These are phyloP conservation scores for Pentamera pediparva DNA, from an alignment of 53 echinoderm and acorn worm genomes.

Conservation along the genomic window DNA sequence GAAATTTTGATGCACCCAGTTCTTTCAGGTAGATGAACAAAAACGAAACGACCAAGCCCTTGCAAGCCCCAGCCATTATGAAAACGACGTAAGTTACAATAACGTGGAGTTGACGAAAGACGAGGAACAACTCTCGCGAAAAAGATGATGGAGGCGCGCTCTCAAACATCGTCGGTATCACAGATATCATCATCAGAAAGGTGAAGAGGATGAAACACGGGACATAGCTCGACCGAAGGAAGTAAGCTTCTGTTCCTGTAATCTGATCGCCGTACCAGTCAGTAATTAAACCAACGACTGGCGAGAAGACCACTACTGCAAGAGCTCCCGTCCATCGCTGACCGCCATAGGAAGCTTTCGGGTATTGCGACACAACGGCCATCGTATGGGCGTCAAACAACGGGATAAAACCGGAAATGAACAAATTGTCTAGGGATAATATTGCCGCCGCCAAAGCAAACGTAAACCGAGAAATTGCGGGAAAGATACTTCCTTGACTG, in stretches of 20 bases:
- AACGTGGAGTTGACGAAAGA: conserved; percentile 3
- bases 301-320: neutral
- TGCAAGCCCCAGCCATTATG: conserved; percentile 12
- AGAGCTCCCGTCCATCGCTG: conserved; percentile 22
- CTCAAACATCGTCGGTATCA: neutral
- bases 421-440: neutral
- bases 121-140: neutral
- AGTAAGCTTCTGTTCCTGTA: neutral
- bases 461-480: neutral
- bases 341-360: neutral
- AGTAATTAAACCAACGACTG: neutral
- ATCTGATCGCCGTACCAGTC: conserved; percentile 6
- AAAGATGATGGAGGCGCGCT: conserved; percentile 8
- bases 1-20: conserved; percentile 24
- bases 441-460: neutral
- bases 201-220: neutral
- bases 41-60: conserved; percentile 16
- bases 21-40: conserved; percentile 36
- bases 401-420: neutral
- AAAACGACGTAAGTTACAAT: neutral
- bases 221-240: conserved; percentile 9
- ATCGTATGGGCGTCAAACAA: conserved; percentile 9
- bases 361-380: neutral
- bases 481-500: neutral
- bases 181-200: neutral